These are phyloP conservation scores for Meliscaeva auricollis DNA, from an alignment of 2,888 invertebrate genomes.

Conservation along the genomic window DNA sequence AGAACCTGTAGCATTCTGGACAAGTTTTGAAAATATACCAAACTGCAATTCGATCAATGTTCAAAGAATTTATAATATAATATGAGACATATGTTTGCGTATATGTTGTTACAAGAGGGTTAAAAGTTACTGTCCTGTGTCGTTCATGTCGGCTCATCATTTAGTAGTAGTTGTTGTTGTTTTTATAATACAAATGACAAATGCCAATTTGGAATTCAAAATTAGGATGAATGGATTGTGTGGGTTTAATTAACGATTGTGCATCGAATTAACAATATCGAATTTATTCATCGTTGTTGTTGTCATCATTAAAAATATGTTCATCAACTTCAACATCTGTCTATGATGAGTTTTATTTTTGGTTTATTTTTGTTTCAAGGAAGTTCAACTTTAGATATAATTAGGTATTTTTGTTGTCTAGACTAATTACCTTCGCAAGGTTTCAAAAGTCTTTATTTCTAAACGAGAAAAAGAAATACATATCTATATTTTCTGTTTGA, in stretches of 20 bases:
- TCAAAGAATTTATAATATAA: constrained; percentile 18
- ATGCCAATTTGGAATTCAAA: constrained; percentile 12
- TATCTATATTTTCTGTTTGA: too few species aligned
- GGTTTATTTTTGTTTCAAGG: background rate
- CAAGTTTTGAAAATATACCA: background rate
- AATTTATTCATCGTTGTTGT: background rate
- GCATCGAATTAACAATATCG: constrained; percentile 37
- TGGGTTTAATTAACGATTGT: constrained; percentile 10
- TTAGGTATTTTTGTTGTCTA: background rate
- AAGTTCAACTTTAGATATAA: background rate
- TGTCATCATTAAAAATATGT: constrained; percentile 17
- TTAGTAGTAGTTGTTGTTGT: background rate
- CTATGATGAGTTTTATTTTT: background rate
- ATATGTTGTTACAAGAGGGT: background rate
- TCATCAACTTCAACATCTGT: background rate
- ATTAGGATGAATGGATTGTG: background rate
- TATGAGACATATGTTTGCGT: background rate
- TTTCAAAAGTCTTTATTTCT: too few species aligned
- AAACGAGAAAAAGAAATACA: too few species aligned
- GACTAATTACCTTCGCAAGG: background rate
- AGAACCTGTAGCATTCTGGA: constrained; percentile 29
- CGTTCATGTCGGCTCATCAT: too few species aligned
- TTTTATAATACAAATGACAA: background rate
- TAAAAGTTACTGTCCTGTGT: background rate
- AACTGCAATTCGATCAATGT: constrained; percentile 23